These are phyloP conservation scores for Nemoura dubitans DNA, from an alignment of 2,888 invertebrate genomes.

Conservation along the genomic window DNA sequence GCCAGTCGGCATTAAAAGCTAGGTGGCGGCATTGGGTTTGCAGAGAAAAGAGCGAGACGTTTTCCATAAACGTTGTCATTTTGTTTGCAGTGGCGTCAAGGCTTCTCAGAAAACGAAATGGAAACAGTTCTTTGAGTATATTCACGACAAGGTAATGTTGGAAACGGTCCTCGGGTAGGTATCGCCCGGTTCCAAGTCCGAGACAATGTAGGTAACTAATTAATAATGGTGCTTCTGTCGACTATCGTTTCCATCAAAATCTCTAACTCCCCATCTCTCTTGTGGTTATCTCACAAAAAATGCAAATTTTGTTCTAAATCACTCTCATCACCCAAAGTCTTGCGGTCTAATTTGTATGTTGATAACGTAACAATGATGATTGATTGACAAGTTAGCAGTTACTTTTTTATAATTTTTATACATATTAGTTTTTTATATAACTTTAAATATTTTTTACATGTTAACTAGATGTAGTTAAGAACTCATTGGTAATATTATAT, in stretches of 20 bases:
- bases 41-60: too few species aligned
- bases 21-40: too few species aligned
- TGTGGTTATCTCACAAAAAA: neutral
- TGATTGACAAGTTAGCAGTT: neutral
- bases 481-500: neutral
- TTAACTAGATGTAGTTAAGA: neutral
- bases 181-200: neutral
- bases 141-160: conserved; percentile 74
- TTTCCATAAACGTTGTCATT: neutral
- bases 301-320: neutral
- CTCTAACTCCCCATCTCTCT: neutral
- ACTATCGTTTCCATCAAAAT: too few species aligned
- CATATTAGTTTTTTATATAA: neutral
- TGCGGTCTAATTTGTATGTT: neutral
- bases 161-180: neutral
- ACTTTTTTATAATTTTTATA: neutral
- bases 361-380: neutral
- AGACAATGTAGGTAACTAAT: too few species aligned
- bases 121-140: conserved; percentile 78
- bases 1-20: too few species aligned
- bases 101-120: conserved; percentile 75
- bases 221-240: too few species aligned
- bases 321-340: neutral
- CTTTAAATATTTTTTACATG: neutral
- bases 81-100: conserved; percentile 73